A percentile compares a stretch with the other conserved stretches of the same genome.
Conservation (phyloP, 2,888 invertebrate genomes). For the Amblyjoppa fuscipennis region DNA sequence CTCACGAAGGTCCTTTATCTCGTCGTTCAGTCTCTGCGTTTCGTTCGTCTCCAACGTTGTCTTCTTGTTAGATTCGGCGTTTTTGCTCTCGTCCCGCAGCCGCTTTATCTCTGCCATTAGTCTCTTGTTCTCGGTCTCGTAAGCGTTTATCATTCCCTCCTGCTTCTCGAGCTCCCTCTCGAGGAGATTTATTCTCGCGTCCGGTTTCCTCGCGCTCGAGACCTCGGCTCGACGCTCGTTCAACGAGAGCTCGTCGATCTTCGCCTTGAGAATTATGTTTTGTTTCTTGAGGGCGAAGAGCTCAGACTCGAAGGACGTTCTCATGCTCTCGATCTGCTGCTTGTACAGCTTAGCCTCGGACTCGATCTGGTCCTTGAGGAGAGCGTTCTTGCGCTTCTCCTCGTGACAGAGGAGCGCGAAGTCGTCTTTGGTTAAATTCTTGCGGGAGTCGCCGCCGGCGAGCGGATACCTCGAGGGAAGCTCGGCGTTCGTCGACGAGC, state of each 20-base stretch:
- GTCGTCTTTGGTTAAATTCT: constrained; percentile 73
- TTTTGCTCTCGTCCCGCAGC: constrained; percentile 79
- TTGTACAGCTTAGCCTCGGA: constrained; percentile 81
- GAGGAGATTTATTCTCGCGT: constrained; percentile 74
- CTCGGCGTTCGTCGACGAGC: constrained; percentile 60
- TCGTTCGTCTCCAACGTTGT: constrained; percentile 72
- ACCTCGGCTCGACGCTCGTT: constrained; percentile 74
- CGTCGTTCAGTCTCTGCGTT: constrained; percentile 76
- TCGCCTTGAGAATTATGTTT: constrained; percentile 81
- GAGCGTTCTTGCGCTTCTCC: constrained; percentile 79
- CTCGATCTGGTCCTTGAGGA: constrained; percentile 80
- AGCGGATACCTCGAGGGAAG: constrained; percentile 71
- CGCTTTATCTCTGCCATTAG: constrained; percentile 79
- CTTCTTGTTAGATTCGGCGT: constrained; percentile 73
- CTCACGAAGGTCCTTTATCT: constrained; percentile 81
- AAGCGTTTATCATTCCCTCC: constrained; percentile 80
- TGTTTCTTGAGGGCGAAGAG: constrained; percentile 81
- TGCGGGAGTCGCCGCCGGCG: constrained; percentile 77
- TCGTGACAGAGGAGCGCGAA: constrained; percentile 80
- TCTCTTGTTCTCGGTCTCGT: constrained; percentile 82
- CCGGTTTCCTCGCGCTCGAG: constrained; percentile 66
- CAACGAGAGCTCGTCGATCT: constrained; percentile 79
- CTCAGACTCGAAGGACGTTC: constrained; percentile 81
- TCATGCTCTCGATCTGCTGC: constrained; percentile 80
- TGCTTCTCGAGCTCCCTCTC: constrained; percentile 82